phyloP scores from a whole-genome alignment of 92 coral and sea anemone species.

The Bergia puertoricense region DNA sequence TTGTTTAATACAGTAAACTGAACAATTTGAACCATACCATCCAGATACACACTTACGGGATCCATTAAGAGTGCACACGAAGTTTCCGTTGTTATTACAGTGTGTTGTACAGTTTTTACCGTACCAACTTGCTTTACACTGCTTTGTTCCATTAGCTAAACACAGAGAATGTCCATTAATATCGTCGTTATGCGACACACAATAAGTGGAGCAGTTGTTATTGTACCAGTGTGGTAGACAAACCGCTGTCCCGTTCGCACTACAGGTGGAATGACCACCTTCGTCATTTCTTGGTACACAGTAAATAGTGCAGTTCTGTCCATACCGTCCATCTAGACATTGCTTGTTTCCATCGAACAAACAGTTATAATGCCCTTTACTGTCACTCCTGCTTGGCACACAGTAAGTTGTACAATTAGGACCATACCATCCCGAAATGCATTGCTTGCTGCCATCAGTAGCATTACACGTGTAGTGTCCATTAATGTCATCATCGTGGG shows the following conservation, averaged over 20 bases:
- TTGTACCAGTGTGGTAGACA: constrained; percentile 48
- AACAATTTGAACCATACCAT: constrained; percentile 66
- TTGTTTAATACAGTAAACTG: constrained; percentile 50
- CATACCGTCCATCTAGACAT: constrained; percentile 40
- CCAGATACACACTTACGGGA: constrained; percentile 49
- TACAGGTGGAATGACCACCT: constrained; percentile 11
- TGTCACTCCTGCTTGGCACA: constrained; percentile 7
- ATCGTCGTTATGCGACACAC: constrained; percentile 17
- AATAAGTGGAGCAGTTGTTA: constrained; percentile 12
- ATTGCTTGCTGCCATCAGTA: constrained; percentile 27
- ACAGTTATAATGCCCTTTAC: constrained; percentile 24
- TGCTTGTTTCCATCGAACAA: background rate
- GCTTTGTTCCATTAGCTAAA: background rate
- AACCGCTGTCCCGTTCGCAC: constrained; percentile 9
- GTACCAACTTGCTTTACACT: constrained; percentile 12
- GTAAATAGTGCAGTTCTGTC: constrained; percentile 22
- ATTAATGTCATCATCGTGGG: constrained; percentile 13
- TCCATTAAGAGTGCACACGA: constrained; percentile 43
- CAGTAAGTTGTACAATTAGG: constrained; percentile 26
- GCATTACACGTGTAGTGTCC: constrained; percentile 22
- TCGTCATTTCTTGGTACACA: constrained; percentile 16
- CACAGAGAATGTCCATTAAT: constrained; percentile 13
- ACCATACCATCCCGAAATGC: constrained; percentile 40
- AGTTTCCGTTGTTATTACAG: background rate
- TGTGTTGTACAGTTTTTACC: constrained; percentile 16